Conservation (phyloP, 2,888 invertebrate genomes). For the Brenthis ino region DNA sequence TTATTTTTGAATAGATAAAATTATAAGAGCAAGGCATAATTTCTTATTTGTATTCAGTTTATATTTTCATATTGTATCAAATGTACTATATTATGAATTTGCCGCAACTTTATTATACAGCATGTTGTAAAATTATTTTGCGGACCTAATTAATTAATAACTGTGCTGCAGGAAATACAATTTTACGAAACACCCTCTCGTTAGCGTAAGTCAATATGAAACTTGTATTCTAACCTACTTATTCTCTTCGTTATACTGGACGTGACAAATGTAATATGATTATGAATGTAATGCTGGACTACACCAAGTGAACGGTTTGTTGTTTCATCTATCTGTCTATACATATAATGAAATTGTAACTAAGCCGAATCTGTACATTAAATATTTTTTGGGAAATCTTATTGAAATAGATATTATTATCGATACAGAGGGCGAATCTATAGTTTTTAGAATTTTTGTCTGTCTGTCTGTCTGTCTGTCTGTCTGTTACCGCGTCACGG, state of each 20-base stretch:
- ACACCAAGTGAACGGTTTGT: neutral
- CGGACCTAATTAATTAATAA: slow-evolving; percentile 30
- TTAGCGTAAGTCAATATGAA: slow-evolving; percentile 28
- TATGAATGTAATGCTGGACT: slow-evolving; percentile 20
- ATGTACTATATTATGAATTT: neutral
- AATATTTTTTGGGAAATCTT: too few species aligned
- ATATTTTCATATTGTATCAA: too few species aligned
- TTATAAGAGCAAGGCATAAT: too few species aligned
- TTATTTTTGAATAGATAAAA: too few species aligned
- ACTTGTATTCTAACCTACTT: slow-evolving; percentile 25
- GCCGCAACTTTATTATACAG: neutral
- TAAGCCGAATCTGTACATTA: too few species aligned
- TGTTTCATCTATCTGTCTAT: neutral
- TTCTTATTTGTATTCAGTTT: too few species aligned
- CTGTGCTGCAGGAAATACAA: slow-evolving; percentile 25
- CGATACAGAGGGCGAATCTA: too few species aligned
- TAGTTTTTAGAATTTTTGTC: too few species aligned
- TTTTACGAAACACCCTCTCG: slow-evolving; percentile 29
- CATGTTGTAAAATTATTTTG: slow-evolving; percentile 14
- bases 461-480: too few species aligned
- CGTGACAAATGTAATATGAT: slow-evolving; percentile 21
- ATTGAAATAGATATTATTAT: too few species aligned
- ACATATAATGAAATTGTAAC: too few species aligned
- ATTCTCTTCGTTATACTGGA: slow-evolving; percentile 18
- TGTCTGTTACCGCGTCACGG: too few species aligned